Base-by-base conservation (phyloP, 2,888 invertebrate genomes). In the Ceraclea dissimilis region DNA sequence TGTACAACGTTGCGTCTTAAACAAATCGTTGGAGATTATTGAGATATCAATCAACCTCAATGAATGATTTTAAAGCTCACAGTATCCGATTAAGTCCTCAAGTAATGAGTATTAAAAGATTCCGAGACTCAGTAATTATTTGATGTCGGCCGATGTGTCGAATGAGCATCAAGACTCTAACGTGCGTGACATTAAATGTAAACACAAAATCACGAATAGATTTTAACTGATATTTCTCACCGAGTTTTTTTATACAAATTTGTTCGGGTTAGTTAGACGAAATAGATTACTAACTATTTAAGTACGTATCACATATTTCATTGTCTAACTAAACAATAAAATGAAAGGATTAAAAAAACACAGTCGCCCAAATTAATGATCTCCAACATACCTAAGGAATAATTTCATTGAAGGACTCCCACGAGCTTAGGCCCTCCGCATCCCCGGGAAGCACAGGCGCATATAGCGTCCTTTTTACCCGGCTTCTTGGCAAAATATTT, bases 131-230 rank as follows among this genome's bases (percentile, higher is more conserved):
- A 26, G 39, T 13, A 31, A 8, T 11, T 13, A 39, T 39, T 39
- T 39, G 39, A 39, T 8, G n/a, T 39, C 13, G 13, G 39, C 39
- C 39, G 39, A 39, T 39, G 39, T 39, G 39, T 39, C 39, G 39
- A 39, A 39, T 39, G 39, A 39, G 4, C 39, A n/a, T 39, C 39
- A 13, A 39, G 16, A n/a, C 13, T 39, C 39, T 16, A 39, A 39
- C 47, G 47, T 47, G 47, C 47, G 20, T 47, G 20, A 47, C 18
- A 47, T 47, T 47, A 11, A 47, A 47, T 11, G 47, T 47, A 47
- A 47, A 47, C 19, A 47, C 19, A 2, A 13, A 47, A 47, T 47
- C 47, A 47, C 47, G 47, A 43, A 19, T 19, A 18, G 20, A 20
- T 47, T 47, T 17, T 39, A 31, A 43, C 5, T 47, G 4, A 6